These are phyloP conservation scores for Leucopternis melanops DNA, from an alignment of 2,113 vertebrate species.

Conservation along the genomic window DNA sequence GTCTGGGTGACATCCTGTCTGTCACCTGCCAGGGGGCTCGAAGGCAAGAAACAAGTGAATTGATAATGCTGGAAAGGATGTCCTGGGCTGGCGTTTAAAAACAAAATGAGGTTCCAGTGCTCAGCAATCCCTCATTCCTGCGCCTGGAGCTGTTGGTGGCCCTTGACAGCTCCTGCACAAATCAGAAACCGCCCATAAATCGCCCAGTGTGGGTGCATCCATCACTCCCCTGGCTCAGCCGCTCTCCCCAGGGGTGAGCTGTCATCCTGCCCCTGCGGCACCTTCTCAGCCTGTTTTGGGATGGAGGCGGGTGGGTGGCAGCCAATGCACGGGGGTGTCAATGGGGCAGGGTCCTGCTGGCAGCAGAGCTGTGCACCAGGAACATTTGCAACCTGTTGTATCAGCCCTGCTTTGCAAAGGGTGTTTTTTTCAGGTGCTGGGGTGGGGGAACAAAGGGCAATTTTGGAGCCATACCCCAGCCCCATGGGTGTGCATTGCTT, in stretches of 20 bases:
- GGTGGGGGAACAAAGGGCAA: not conserved
- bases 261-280: accelerated
- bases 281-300: not conserved
- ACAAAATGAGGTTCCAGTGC: not conserved
- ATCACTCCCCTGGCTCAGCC: not conserved
- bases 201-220: accelerated
- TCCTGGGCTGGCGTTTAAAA: not conserved
- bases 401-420: not conserved
- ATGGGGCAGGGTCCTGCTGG: not conserved
- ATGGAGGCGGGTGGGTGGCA: not conserved
- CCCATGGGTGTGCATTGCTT: accelerated
- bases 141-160: not conserved
- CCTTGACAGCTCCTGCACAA: not conserved
- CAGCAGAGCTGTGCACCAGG: not conserved
- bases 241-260: not conserved
- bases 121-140: not conserved
- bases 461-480: not conserved
- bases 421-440: accelerated
- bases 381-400: accelerated
- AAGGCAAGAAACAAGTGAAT: not conserved
- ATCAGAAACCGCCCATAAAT: not conserved
- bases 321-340: accelerated
- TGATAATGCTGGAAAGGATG: not conserved
- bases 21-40: not conserved
- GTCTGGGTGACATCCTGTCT: not conserved